A percentile compares a stretch with the other conserved stretches of the same genome.
Evolutionary conservation across 2,797 vertebrate species (phyloP).

Genomic region (Hozukius guyotensis): DNA sequence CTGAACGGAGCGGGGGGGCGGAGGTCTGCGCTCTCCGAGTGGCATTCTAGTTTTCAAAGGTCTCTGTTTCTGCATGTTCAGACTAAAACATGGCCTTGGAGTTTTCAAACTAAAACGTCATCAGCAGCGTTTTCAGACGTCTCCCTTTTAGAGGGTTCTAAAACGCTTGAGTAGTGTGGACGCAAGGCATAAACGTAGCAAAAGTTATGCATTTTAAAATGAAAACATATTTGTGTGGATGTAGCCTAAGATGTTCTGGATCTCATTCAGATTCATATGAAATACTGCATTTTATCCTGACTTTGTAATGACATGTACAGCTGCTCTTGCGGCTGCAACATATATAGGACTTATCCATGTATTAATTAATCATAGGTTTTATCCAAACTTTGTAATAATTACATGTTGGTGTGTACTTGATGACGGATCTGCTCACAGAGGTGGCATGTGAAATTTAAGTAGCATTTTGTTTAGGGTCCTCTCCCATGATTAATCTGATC

Average conservation of each 20-base stretch:
- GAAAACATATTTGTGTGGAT: too few species aligned
- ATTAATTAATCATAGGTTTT: background rate
- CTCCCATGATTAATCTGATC: background rate
- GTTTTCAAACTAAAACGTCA: too few species aligned
- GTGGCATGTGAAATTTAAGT: background rate
- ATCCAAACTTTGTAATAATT: background rate
- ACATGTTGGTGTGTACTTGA: background rate
- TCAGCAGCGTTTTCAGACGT: too few species aligned
- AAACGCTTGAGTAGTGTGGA: too few species aligned
- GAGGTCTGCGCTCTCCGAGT: too few species aligned
- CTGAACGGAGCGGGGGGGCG: too few species aligned
- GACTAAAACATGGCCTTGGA: too few species aligned
- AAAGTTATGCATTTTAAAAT: too few species aligned
- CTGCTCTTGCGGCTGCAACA: background rate
- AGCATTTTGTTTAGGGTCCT: background rate
- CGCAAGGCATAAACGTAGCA: too few species aligned
- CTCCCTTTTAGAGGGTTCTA: too few species aligned
- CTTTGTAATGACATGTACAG: background rate
- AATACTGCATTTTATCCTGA: background rate
- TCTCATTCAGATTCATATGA: background rate
- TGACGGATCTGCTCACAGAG: background rate
- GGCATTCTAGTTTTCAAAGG: too few species aligned
- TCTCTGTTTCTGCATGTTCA: too few species aligned
- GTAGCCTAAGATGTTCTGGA: background rate
- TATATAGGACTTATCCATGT: background rate